Conservation (phyloP, 2,888 invertebrate genomes). For the Podotricha telesiphe region DNA sequence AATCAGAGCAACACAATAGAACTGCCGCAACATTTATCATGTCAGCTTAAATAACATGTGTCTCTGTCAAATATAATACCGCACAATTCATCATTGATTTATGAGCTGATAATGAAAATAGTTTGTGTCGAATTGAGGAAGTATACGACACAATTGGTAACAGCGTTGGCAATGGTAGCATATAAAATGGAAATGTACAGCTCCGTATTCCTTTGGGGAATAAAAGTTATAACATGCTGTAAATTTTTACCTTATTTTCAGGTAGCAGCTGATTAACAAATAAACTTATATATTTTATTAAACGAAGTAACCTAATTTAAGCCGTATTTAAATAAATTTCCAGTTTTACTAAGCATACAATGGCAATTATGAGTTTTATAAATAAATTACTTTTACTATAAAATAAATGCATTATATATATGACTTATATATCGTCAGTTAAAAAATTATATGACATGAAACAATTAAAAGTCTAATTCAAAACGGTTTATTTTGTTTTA, state of each 20-base stretch:
- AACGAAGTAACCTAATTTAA: not conserved
- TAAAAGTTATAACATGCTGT: conserved; percentile 13
- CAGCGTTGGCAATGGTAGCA: conserved; percentile 26
- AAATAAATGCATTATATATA: too few species aligned
- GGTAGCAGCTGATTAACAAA: conserved; percentile 7
- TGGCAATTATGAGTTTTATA: not conserved
- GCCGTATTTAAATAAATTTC: not conserved
- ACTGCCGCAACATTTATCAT: conserved; percentile 63
- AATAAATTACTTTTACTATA: too few species aligned
- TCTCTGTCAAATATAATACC: conserved; percentile 67
- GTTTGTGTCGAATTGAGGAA: conserved; percentile 52
- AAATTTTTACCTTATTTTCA: conserved; percentile 13
- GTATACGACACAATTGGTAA: conserved; percentile 34
- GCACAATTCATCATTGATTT: conserved; percentile 77
- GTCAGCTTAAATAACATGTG: conserved; percentile 71
- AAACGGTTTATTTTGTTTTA: not conserved
- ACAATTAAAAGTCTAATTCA: not conserved
- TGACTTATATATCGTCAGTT: too few species aligned
- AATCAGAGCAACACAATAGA: conserved; percentile 48
- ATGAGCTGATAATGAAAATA: conserved; percentile 79
- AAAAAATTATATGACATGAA: not conserved
- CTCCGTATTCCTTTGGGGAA: conserved; percentile 27
- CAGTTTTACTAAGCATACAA: not conserved
- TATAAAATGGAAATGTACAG: conserved; percentile 32
- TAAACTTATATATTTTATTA: conserved; percentile 15